Base-by-base conservation (phyloP, 2,113 vertebrate species). In the Halichoeres trimaculatus region DNA sequence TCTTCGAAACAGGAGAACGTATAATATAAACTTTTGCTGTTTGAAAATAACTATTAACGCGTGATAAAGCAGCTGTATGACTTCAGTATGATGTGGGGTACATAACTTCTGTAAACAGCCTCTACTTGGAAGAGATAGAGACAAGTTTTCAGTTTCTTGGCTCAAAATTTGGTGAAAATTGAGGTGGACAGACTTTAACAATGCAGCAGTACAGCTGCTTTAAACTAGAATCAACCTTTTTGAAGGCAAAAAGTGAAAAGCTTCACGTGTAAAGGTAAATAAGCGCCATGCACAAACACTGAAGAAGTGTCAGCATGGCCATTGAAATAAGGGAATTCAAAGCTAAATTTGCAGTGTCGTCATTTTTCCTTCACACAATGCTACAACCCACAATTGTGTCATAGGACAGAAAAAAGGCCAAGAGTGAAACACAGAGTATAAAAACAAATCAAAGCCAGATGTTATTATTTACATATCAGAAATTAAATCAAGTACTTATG, bases 381-480 rank as follows among this genome's bases (percentile, higher is more conserved):
- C 85, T 66, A 80, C 50, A 71, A 82, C 76, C 74, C 65, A 83
- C 67, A 59, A 50, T 74, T 23, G 56, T 79, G 65, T 81, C 82
- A 62, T 66, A 78, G 89, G 88, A 89, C 85, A 93, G 89, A 93
- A 93, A 94, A 64, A 94, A 95, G 91, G 92, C 90, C 88, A 87
- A 92, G 86, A 92, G 89, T 93, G 92, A 94, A 94, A 92, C 84
- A 86, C 83, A 76, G 78, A 86, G 90, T 69, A 93, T 90, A 86
- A 90, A 85, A 91, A 76, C 78, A 83, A 91, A 91, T 84, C 90
- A 89, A 93, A 89, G 88, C 88, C 90, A 91, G 83, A 88, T 85
- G 81, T 88, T 81, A 90, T 92, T 94, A 94, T 94, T 93, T 95
- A 95, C 94, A 95, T 78, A 90, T 88, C 71, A 85, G 68, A 86